Base-by-base conservation (phyloP, 2,888 invertebrate species). In the Amorpha juglandis region DNA sequence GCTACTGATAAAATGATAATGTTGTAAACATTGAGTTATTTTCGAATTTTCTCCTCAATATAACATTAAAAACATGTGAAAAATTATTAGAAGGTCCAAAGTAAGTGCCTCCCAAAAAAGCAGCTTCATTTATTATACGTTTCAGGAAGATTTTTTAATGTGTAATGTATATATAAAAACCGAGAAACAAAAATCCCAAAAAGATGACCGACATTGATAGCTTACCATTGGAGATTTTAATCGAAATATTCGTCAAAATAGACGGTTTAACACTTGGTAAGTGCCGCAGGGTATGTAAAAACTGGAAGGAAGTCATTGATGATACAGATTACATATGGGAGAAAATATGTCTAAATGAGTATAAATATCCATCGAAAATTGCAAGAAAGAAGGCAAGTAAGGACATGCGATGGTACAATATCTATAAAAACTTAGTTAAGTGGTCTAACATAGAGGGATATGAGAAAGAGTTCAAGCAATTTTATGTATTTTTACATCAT, bases 141-240 rank as follows among this genome's bases (percentile, higher is more conserved):
- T 16, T 3, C 42, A 33, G 12, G n/a, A 12, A 27, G 27, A n/a
- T 12, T 63, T 63, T 33, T 19, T 19, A 12, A 16, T 19, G 21
- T 58, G 58, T 12, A 12, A 12, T 42, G 12, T 1, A 9, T n/a
- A 14, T 14, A 58, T 11, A 8, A 55, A 58, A 38, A 38, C 1
- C 11, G 12, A 38, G 19, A 42, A 12, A 27, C 14, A 45, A 52
- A 35, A 65, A 38, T 27, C 38, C 3, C 48, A 64, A 19, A 19
- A 50, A 42, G 70, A 77, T 78, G 76, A 77, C 76, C 69, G 76
- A 77, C 47, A 78, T 82, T 58, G 71, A 83, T 51, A 75, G 75
- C 64, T 74, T 92, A 38, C 91, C 91, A 1, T 45, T 87, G 19
- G 91, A 92, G 77, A 81, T 83, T n/a, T 81, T 91, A 19, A 70